These are phyloP conservation scores for Ptychochromis oligacanthus DNA, from an alignment of 2,113 vertebrate genomes.

Conservation along the genomic window DNA sequence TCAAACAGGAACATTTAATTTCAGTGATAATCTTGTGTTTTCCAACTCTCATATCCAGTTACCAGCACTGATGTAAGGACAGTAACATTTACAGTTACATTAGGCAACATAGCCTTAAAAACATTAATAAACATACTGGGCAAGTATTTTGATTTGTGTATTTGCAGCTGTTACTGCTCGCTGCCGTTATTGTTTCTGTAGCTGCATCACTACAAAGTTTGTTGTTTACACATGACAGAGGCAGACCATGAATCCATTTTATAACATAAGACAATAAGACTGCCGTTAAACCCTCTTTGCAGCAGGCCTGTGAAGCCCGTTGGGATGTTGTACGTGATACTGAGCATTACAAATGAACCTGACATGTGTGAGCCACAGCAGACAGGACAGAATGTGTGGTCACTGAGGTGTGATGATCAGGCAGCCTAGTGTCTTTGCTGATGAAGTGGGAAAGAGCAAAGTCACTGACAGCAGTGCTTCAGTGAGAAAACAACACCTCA, in stretches of 20 bases:
- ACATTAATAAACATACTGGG: neutral
- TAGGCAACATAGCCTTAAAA: neutral
- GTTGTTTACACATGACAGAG: slow-evolving; percentile 1
- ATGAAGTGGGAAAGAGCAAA: slow-evolving; percentile 46
- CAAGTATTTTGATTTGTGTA: neutral
- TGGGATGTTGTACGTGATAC: neutral
- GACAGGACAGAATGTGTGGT: slow-evolving; percentile 43
- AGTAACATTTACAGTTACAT: neutral
- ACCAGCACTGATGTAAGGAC: neutral
- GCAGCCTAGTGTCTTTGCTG: slow-evolving; percentile 26
- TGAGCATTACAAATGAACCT: slow-evolving; percentile 43
- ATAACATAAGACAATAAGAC: neutral
- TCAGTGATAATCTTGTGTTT: neutral
- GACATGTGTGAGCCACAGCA: slow-evolving; percentile 29
- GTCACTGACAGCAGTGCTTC: slow-evolving; percentile 20
- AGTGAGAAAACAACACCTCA: slow-evolving; percentile 27
- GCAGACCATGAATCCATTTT: neutral
- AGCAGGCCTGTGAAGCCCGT: neutral
- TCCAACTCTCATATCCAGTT: too few species aligned
- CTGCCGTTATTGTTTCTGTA: neutral
- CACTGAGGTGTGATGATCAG: slow-evolving; percentile 61
- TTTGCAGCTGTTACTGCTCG: neutral
- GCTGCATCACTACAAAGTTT: neutral
- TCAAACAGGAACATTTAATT: neutral
- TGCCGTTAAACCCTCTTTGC: neutral